A percentile compares a stretch with the other conserved stretches of the same genome.
phyloP scores from a whole-genome alignment of 2,888 invertebrate genomes.

The Julus scandinavius region DNA sequence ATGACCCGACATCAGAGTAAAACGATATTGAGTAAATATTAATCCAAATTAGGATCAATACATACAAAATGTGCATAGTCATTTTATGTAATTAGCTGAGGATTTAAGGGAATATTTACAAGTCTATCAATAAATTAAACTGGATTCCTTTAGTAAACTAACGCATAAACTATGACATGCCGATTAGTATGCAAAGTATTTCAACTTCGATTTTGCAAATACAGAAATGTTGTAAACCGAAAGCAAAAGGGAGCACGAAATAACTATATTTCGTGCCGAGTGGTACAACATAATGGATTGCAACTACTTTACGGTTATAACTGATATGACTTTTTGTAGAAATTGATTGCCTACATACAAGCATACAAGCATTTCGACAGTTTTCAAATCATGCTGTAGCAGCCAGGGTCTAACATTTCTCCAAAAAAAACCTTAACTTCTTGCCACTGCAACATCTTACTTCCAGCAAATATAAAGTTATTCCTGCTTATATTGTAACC shows the following conservation, averaged over 20 bases:
- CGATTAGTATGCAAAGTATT: neutral
- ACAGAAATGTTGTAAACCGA: neutral
- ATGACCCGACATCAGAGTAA: neutral
- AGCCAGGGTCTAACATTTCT: neutral
- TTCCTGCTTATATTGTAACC: too few relatives aligned
- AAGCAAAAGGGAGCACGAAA: neutral
- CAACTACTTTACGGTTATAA: neutral
- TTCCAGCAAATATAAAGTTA: too few relatives aligned
- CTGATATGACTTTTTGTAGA: conserved; percentile 17
- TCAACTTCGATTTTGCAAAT: neutral
- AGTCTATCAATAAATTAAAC: neutral
- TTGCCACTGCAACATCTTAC: too few relatives aligned
- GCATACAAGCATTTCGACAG: neutral
- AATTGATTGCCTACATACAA: neutral
- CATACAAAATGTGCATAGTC: conserved; percentile 24
- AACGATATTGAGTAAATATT: neutral
- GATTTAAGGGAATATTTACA: neutral
- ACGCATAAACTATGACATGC: neutral
- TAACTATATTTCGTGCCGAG: neutral
- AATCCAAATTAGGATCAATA: neutral
- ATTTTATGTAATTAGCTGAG: neutral
- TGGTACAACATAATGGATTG: neutral
- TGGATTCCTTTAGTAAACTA: neutral
- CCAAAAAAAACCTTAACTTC: neutral
- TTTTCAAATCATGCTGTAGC: neutral